These are phyloP conservation scores for Piaya cayana DNA, from an alignment of 2,113 vertebrate species.

Conservation along the genomic window DNA sequence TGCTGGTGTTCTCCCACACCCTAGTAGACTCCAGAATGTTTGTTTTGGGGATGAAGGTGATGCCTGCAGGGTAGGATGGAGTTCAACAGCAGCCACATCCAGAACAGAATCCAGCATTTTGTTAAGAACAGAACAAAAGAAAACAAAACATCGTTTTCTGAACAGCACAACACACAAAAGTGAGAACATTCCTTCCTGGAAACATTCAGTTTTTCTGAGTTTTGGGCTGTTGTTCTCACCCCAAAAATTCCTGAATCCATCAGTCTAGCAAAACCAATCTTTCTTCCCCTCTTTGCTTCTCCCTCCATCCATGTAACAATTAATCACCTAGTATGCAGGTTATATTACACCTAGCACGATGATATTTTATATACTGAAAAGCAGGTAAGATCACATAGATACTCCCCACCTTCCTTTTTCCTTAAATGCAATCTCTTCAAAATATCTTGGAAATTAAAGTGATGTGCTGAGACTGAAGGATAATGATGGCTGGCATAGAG, in stretches of 20 bases:
- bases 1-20: background rate
- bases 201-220: background rate
- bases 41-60: background rate
- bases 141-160: background rate
- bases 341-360: background rate
- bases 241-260: background rate
- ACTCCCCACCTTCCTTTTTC: background rate
- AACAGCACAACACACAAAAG: background rate
- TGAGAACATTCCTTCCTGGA: background rate
- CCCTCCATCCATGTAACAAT: background rate
- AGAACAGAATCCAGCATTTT: background rate
- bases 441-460: background rate
- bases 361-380: background rate
- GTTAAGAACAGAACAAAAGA: background rate
- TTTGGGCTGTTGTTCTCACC: background rate
- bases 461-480: background rate
- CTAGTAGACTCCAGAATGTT: background rate
- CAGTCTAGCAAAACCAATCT: background rate
- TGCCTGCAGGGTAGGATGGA: background rate
- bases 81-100: background rate
- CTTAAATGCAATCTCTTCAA: background rate
- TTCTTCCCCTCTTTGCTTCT: background rate
- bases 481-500: background rate
- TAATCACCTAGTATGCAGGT: background rate
- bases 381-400: background rate